phyloP scores from a whole-genome alignment of 2,888 invertebrate species.

The Sinopyrophorus schimmeli region DNA sequence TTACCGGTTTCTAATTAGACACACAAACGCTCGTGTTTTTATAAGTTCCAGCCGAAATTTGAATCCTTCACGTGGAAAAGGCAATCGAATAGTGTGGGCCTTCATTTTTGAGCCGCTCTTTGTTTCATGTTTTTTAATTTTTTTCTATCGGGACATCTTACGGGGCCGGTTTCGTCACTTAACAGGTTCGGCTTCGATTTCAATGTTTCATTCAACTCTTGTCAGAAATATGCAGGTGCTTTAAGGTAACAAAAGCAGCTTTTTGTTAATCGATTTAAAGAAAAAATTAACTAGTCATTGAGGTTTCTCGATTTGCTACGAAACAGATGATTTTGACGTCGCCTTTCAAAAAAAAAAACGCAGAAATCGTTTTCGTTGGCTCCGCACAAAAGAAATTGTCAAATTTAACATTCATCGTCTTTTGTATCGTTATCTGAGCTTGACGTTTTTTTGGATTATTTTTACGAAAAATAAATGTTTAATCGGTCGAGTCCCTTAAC shows the following conservation, averaged over 20 bases:
- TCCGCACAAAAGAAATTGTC: no score
- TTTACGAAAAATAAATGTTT: no score
- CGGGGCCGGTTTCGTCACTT: constrained; percentile 48
- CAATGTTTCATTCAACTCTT: constrained; percentile 32
- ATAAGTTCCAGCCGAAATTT: constrained; percentile 5
- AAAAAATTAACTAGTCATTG: no score
- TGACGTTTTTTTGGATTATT: no score
- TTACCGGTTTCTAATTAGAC: constrained; percentile 18
- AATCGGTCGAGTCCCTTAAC: no score
- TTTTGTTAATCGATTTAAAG: no score
- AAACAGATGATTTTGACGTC: no score
- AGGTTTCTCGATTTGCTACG: no score
- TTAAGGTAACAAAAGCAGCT: background rate
- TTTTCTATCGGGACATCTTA: constrained; percentile 31
- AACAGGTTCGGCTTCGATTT: constrained; percentile 47
- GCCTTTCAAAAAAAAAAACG: no score
- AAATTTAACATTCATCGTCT: no score
- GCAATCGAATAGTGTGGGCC: constrained; percentile 1
- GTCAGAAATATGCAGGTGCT: constrained; percentile 21
- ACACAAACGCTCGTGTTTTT: constrained; percentile 19
- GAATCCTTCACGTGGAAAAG: constrained; percentile 7
- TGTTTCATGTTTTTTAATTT: constrained; percentile 9
- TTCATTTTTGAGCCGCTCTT: background rate
- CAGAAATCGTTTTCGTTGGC: no score
- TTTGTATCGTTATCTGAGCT: no score